phyloP scores from a whole-genome alignment of 2,888 invertebrate genomes.

The Drosophila engyochracea region DNA sequence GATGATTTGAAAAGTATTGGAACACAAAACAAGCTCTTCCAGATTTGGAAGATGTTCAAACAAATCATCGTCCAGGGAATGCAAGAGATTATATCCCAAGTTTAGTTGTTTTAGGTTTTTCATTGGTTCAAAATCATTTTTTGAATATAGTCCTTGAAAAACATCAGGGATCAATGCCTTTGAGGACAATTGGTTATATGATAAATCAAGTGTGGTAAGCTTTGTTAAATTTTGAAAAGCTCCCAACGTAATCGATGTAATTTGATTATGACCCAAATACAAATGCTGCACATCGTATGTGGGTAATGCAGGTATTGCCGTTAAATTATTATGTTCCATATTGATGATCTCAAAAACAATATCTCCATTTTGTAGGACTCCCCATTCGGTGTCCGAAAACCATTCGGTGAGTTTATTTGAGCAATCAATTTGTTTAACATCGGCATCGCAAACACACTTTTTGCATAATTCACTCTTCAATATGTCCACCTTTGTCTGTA shows the following conservation, averaged over 20 bases:
- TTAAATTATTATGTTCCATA: slow-evolving; percentile 81
- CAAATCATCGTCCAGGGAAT: slow-evolving; percentile 89
- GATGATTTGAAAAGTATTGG: slow-evolving; percentile 90
- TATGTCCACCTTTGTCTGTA: slow-evolving; percentile 63
- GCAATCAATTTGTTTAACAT: slow-evolving; percentile 86
- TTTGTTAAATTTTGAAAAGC: slow-evolving; percentile 89
- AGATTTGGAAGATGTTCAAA: slow-evolving; percentile 91
- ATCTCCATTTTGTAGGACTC: slow-evolving; percentile 77
- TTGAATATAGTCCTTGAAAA: slow-evolving; percentile 87
- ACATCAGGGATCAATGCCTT: slow-evolving; percentile 88
- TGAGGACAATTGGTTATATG: slow-evolving; percentile 88
- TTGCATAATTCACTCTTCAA: slow-evolving; percentile 86
- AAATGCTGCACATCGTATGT: slow-evolving; percentile 86
- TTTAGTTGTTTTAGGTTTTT: slow-evolving; percentile 81
- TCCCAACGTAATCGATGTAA: slow-evolving; percentile 87
- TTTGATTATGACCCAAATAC: slow-evolving; percentile 88
- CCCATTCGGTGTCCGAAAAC: slow-evolving; percentile 87
- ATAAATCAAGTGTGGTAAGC: slow-evolving; percentile 89
- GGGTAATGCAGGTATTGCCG: slow-evolving; percentile 85
- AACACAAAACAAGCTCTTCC: slow-evolving; percentile 89
- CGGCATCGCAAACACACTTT: slow-evolving; percentile 86
- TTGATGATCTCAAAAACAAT: slow-evolving; percentile 78
- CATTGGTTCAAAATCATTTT: slow-evolving; percentile 72
- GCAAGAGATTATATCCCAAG: slow-evolving; percentile 90
- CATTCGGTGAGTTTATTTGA: slow-evolving; percentile 83